Percentiles rank a stretch among this genome's conserved stretches.
Conservation (phyloP, 2,113 vertebrate genomes). For the Equus przewalskii region DNA sequence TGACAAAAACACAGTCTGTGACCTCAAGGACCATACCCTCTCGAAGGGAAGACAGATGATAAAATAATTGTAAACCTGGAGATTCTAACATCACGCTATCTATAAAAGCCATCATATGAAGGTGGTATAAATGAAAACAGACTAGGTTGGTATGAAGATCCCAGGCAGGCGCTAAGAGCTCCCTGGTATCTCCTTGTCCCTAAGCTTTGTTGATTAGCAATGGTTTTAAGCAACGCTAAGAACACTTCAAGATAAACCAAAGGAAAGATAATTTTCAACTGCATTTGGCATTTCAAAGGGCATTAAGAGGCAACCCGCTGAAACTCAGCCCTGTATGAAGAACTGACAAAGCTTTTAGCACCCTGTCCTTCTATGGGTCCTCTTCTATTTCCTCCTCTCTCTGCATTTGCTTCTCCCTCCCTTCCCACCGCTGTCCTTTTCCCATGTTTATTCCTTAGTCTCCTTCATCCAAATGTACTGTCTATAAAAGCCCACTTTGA, state of each 20-base stretch:
- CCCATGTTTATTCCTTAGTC: background rate
- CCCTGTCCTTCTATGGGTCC: accelerated
- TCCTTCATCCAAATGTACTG: background rate
- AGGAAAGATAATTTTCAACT: background rate
- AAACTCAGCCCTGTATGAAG: background rate
- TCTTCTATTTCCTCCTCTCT: background rate
- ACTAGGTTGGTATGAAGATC: background rate
- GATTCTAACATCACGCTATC: background rate
- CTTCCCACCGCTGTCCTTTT: background rate
- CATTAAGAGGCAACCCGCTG: background rate
- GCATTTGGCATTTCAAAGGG: background rate
- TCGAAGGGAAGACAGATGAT: background rate
- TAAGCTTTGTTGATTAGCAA: background rate
- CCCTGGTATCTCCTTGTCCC: background rate
- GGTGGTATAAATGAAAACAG: background rate
- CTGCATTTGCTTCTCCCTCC: background rate
- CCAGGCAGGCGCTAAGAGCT: background rate
- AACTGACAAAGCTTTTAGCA: background rate
- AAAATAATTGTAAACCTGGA: background rate
- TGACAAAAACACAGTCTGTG: background rate
- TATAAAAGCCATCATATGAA: background rate
- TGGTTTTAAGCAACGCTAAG: background rate
- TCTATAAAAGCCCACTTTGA: background rate
- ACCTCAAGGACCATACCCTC: background rate
- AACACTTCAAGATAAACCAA: background rate